Evolutionary conservation across 2,113 vertebrate species (phyloP).

Genomic region (Orthonyx spaldingii): DNA sequence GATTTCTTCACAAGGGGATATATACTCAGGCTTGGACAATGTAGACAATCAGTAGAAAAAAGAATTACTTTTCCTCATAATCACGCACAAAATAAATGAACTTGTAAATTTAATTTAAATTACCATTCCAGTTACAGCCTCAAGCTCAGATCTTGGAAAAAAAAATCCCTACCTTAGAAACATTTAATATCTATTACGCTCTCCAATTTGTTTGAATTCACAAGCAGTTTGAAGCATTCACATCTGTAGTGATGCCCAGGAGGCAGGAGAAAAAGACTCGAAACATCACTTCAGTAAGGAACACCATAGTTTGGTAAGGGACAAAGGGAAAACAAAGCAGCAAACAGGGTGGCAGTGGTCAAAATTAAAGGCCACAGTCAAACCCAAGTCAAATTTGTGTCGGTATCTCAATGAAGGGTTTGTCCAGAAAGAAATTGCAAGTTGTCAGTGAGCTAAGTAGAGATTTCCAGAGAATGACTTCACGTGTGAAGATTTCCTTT

Average conservation of each 20-base stretch:
- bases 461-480: neutral
- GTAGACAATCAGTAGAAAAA: neutral
- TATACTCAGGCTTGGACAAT: neutral
- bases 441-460: neutral
- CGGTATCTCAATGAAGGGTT: neutral
- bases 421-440: neutral
- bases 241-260: neutral
- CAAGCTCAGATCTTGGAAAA: neutral
- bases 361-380: neutral
- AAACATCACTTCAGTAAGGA: neutral
- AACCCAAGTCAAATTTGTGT: neutral
- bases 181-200: neutral
- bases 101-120: neutral
- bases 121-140: neutral
- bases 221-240: neutral
- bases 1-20: neutral
- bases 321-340: neutral
- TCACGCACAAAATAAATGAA: neutral
- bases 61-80: neutral
- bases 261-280: neutral
- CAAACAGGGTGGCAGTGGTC: neutral
- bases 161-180: neutral
- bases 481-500: neutral
- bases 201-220: slow-evolving; percentile 1
- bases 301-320: neutral